Conservation (phyloP, 30 jellyfish, hydroid and myxozoan genomes). For the Aurelia aurita complex sp. Pacific region DNA sequence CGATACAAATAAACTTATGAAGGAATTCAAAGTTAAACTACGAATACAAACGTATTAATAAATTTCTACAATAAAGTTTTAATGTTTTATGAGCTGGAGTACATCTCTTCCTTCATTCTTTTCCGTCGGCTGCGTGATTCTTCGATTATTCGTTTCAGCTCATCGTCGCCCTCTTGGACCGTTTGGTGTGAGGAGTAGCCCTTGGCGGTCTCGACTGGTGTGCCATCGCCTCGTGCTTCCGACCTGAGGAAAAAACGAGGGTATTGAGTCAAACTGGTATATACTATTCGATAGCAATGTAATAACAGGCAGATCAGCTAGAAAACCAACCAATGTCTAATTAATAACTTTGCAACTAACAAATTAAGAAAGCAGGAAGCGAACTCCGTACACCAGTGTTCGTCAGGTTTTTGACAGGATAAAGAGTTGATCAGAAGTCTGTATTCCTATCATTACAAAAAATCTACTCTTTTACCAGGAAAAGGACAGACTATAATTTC, state of each 20-base stretch:
- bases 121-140: constrained; percentile 75
- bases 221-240: constrained; percentile 40
- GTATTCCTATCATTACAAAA: no score
- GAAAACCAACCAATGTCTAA: no score
- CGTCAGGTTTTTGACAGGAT: no score
- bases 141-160: constrained; percentile 77
- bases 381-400: no score
- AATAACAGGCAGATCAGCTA: no score
- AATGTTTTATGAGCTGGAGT: constrained; percentile 66
- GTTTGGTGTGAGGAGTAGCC: constrained; percentile 53
- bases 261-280: background rate
- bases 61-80: background rate
- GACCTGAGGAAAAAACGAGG: constrained; percentile 3
- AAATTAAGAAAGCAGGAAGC: no score
- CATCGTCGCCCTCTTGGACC: constrained; percentile 79
- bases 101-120: constrained; percentile 83
- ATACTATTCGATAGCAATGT: background rate
- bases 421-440: no score
- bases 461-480: no score
- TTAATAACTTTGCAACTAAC: no score
- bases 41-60: no score
- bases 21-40: no score
- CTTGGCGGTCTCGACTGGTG: constrained; percentile 31
- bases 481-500: no score
- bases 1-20: background rate